These are phyloP conservation scores for Brachionus asplanchnoidis DNA, from an alignment of 1,140 invertebrate genomes.

Conservation along the genomic window DNA sequence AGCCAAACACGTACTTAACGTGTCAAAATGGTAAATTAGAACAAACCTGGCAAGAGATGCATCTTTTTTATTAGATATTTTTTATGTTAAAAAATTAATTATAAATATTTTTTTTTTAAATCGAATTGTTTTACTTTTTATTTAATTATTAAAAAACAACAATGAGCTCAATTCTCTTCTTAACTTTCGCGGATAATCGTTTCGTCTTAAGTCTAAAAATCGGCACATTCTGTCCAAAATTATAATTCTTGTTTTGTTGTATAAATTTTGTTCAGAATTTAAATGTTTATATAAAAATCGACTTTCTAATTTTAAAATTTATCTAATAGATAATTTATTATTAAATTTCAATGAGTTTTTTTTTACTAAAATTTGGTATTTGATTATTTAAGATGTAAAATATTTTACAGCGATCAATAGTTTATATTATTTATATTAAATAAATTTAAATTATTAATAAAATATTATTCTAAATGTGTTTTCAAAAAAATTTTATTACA, in stretches of 20 bases:
- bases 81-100: neutral
- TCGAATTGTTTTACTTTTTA: conserved; percentile 15
- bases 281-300: neutral
- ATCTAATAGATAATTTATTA: neutral
- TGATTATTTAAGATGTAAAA: neutral
- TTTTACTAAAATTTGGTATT: neutral
- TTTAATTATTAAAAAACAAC: neutral
- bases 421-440: neutral
- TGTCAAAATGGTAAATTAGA: neutral
- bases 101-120: neutral
- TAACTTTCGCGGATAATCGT: neutral
- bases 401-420: neutral
- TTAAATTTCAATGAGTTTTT: neutral
- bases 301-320: neutral
- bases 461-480: neutral
- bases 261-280: neutral
- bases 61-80: neutral
- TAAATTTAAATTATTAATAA: neutral
- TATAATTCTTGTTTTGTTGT: neutral
- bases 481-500: neutral
- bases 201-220: neutral
- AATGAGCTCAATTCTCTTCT: neutral
- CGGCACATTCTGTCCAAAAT: neutral
- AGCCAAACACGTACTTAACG: neutral
- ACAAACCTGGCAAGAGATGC: neutral